These are phyloP conservation scores for Cryptus armator DNA, from an alignment of 2,888 invertebrate genomes.

Conservation along the genomic window DNA sequence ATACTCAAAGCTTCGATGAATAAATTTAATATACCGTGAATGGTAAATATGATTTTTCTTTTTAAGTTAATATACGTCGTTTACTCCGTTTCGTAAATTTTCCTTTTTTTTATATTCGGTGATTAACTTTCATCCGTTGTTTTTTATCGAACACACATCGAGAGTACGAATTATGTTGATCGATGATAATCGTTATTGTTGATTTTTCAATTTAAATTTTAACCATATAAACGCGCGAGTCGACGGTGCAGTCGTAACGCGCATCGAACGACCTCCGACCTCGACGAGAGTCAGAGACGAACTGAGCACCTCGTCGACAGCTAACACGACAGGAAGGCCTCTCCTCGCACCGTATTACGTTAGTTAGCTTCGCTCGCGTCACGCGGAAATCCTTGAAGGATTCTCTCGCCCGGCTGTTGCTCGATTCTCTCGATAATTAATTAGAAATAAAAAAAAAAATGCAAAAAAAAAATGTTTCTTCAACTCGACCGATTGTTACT, in stretches of 20 bases:
- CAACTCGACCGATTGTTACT: neutral
- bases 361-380: constrained; percentile 11
- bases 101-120: constrained; percentile 9
- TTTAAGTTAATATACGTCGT: neutral
- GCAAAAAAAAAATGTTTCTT: neutral
- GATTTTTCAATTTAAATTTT: constrained; percentile 3
- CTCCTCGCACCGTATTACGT: neutral
- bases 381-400: constrained; percentile 15
- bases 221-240: neutral
- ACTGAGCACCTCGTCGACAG: constrained; percentile 52
- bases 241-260: neutral
- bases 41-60: neutral
- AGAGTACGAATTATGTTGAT: constrained; percentile 23
- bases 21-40: neutral
- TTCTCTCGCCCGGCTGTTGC: neutral
- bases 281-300: constrained; percentile 55
- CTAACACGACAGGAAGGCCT: constrained; percentile 11
- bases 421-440: neutral
- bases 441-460: neutral
- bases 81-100: neutral
- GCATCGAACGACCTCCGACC: constrained; percentile 60
- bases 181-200: neutral
- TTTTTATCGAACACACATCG: constrained; percentile 5
- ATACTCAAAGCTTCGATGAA: neutral
- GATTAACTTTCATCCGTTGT: constrained; percentile 1